Evolutionary conservation across 2,113 vertebrate species (phyloP).

Genomic region (Corythoichthys intestinalis): DNA sequence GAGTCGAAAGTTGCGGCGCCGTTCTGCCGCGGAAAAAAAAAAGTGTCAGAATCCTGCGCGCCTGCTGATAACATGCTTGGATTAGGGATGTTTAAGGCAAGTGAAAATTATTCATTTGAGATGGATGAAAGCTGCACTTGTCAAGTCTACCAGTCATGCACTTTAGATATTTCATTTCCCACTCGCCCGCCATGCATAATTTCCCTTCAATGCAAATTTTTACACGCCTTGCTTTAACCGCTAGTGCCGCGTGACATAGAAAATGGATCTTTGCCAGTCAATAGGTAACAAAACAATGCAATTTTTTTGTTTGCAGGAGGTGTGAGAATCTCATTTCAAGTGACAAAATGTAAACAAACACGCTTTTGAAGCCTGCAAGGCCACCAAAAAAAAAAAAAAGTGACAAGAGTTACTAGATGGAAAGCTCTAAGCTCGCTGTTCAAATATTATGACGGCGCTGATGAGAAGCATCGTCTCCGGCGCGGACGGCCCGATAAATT

Average conservation of each 20-base stretch:
- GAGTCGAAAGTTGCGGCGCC: slow-evolving; percentile 69
- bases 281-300: slow-evolving; percentile 62
- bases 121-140: slow-evolving; percentile 79
- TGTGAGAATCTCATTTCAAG: slow-evolving; percentile 64
- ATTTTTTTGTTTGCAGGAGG: slow-evolving; percentile 52
- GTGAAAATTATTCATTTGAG: slow-evolving; percentile 79
- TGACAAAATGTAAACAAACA: slow-evolving; percentile 44
- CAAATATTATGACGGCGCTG: slow-evolving; percentile 80
- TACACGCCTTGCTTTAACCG: slow-evolving; percentile 52
- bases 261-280: slow-evolving; percentile 67
- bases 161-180: slow-evolving; percentile 76
- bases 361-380: neutral
- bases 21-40: slow-evolving; percentile 31
- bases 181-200: slow-evolving; percentile 72
- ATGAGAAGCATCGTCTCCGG: slow-evolving; percentile 76
- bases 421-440: slow-evolving; percentile 53
- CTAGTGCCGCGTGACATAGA: slow-evolving; percentile 63
- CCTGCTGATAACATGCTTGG: slow-evolving; percentile 77
- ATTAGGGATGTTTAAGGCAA: slow-evolving; percentile 79
- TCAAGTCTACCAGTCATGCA: slow-evolving; percentile 78
- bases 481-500: slow-evolving; percentile 80
- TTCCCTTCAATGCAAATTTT: slow-evolving; percentile 77
- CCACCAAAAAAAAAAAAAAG: neutral
- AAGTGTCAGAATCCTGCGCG: slow-evolving; percentile 70
- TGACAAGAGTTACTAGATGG: slow-evolving; percentile 26